Evolutionary conservation across 2,113 vertebrate species (phyloP).

Genomic region (Dermatemys mawii): DNA sequence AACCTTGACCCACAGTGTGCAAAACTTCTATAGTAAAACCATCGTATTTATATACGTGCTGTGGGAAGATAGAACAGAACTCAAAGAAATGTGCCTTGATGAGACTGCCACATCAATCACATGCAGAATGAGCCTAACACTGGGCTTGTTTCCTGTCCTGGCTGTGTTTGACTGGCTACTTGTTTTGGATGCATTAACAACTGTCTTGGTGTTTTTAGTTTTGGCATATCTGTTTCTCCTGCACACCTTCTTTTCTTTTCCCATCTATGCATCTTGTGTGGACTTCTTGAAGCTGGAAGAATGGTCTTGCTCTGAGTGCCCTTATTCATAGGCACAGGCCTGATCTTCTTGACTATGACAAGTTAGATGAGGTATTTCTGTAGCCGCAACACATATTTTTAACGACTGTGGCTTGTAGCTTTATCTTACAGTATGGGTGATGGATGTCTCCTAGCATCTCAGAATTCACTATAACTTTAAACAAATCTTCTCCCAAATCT

Average conservation of each 20-base stretch:
- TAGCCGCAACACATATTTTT: slow-evolving; percentile 33
- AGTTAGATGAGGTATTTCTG: slow-evolving; percentile 69
- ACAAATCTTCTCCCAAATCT: not conserved
- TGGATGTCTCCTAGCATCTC: slow-evolving; percentile 3
- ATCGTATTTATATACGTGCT: not conserved
- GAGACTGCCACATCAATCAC: not conserved
- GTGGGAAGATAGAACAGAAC: slow-evolving; percentile 27
- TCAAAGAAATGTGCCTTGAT: slow-evolving; percentile 20
- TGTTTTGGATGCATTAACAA: slow-evolving; percentile 66
- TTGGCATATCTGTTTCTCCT: slow-evolving; percentile 23
- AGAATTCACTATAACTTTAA: slow-evolving; percentile 2
- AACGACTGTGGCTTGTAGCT: slow-evolving; percentile 56
- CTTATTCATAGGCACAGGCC: slow-evolving; percentile 74
- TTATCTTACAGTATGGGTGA: slow-evolving; percentile 76
- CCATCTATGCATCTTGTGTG: slow-evolving; percentile 40
- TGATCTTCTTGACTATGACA: slow-evolving; percentile 71
- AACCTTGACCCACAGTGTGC: not conserved
- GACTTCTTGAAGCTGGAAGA: slow-evolving; percentile 67
- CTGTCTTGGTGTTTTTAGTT: slow-evolving; percentile 60
- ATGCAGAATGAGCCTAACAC: slow-evolving; percentile 51
- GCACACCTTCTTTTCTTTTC: slow-evolving; percentile 66
- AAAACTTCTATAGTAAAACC: not conserved
- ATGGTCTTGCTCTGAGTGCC: slow-evolving; percentile 69
- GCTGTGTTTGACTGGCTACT: slow-evolving; percentile 60
- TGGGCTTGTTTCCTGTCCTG: slow-evolving; percentile 57